A percentile compares a stretch with the other conserved stretches of the same genome.
Evolutionary conservation across 2,797 vertebrate species (phyloP).

Genomic region (Lerista edwardsae): DNA sequence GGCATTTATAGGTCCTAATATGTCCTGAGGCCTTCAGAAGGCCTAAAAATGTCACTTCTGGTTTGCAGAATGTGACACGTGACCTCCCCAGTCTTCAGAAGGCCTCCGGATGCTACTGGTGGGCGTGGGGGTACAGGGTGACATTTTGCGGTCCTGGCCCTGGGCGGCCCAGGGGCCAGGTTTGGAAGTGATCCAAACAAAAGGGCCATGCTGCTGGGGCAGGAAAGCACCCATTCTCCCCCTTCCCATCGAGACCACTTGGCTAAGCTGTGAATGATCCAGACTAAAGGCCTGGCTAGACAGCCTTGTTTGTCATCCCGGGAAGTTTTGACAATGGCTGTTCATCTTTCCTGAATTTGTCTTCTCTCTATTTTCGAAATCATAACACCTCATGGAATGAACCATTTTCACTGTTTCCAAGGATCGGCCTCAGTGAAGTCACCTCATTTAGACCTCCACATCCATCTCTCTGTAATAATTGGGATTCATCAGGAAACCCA

Average conservation of each 20-base stretch:
- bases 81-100: too few relatives aligned
- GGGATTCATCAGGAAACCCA: constrained; percentile 36
- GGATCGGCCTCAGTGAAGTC: constrained; percentile 60
- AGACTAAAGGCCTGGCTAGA: constrained; percentile 60
- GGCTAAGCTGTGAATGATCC: constrained; percentile 59
- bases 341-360: constrained; percentile 71
- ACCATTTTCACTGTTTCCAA: constrained; percentile 64
- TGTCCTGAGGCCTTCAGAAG: too few relatives aligned
- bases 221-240: constrained; percentile 54
- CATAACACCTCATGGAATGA: constrained; percentile 47
- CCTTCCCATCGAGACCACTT: constrained; percentile 32
- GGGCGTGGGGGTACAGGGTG: too few relatives aligned
- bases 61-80: too few relatives aligned
- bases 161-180: too few relatives aligned
- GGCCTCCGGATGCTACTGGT: too few relatives aligned
- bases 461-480: constrained; percentile 60
- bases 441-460: constrained; percentile 9
- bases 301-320: constrained; percentile 70
- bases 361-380: constrained; percentile 57
- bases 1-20: too few relatives aligned
- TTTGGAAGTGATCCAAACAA: background rate
- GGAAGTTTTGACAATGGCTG: constrained; percentile 65
- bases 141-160: too few relatives aligned
- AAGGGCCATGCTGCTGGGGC: constrained; percentile 46
- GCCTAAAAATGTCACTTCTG: too few relatives aligned